Evolutionary conservation across 2,797 vertebrate genomes (phyloP).

Genomic region (Fundulus diaphanus): DNA sequence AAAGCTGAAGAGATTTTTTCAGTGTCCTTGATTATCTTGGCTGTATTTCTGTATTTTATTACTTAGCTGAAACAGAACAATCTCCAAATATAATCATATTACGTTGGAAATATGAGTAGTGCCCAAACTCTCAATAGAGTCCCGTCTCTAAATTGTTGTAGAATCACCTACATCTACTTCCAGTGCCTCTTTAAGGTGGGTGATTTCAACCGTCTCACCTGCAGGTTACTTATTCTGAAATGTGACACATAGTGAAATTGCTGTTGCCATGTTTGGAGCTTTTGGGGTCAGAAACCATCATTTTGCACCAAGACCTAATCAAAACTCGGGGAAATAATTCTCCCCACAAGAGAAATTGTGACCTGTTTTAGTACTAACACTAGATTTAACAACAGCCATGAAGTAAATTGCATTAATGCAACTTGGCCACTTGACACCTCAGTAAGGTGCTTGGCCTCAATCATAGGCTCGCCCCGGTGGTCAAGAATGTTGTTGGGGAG

Average conservation of each 20-base stretch:
- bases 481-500: slow-evolving; percentile 33
- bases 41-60: background rate
- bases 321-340: slow-evolving; percentile 10
- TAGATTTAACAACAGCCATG: slow-evolving; percentile 12
- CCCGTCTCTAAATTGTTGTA: background rate
- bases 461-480: slow-evolving; percentile 24
- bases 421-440: slow-evolving; percentile 20
- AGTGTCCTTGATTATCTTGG: background rate
- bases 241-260: background rate
- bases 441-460: slow-evolving; percentile 29
- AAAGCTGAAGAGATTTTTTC: background rate
- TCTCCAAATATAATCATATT: background rate
- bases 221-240: background rate
- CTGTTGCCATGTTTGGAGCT: background rate
- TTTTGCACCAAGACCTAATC: slow-evolving; percentile 1
- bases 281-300: background rate
- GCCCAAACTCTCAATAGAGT: background rate
- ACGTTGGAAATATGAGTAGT: background rate
- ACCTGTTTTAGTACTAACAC: slow-evolving; percentile 22
- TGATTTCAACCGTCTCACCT: background rate
- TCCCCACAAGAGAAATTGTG: slow-evolving; percentile 1
- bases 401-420: slow-evolving; percentile 22
- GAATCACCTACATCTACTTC: background rate
- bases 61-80: background rate
- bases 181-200: background rate